Evolutionary conservation across 2,797 vertebrate species (phyloP).

Genomic region (Balearica regulorum): DNA sequence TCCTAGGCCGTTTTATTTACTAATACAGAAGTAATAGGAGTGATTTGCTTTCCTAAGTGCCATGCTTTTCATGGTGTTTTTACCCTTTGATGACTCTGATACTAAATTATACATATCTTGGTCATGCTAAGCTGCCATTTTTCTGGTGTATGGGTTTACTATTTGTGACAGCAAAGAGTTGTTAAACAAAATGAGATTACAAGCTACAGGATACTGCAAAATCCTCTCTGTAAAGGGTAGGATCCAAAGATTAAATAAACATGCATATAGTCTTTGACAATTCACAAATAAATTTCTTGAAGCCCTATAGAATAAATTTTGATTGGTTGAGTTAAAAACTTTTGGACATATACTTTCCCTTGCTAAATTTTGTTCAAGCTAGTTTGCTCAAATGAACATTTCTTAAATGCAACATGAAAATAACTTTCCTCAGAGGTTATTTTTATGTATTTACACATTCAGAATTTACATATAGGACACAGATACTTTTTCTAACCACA

Average conservation of each 20-base stretch:
- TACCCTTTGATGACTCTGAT: neutral
- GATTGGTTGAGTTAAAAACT: neutral
- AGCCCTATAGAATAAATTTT: neutral
- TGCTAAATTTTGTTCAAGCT: neutral
- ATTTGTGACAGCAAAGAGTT: neutral
- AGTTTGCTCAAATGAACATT: neutral
- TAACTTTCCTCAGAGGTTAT: neutral
- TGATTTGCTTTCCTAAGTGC: neutral
- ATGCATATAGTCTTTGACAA: neutral
- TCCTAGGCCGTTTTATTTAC: neutral
- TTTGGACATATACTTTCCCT: neutral
- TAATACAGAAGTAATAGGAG: neutral
- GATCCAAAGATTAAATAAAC: neutral
- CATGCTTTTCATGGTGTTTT: neutral
- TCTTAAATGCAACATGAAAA: neutral
- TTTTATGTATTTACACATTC: neutral
- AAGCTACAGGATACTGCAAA: neutral
- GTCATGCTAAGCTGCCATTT: neutral
- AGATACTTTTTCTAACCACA: neutral
- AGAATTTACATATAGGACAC: neutral
- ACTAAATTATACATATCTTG: neutral
- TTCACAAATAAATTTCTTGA: neutral
- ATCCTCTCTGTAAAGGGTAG: neutral
- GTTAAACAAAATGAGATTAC: neutral
- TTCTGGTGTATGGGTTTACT: neutral